phyloP scores from a whole-genome alignment of 2,113 vertebrate species.

The Aldabrachelys gigantea region DNA sequence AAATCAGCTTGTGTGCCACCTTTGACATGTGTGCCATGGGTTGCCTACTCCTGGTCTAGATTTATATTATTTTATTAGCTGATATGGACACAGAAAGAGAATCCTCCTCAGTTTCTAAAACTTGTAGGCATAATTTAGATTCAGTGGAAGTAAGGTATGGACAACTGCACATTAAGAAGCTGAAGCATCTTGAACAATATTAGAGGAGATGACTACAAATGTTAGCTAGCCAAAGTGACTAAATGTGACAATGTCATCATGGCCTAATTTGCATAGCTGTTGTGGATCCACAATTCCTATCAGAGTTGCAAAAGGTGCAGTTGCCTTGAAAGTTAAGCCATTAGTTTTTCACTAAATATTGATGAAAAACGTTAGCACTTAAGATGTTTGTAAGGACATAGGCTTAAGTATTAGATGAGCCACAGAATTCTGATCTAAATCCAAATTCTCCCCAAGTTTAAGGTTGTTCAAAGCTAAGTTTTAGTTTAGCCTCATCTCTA shows the following conservation, averaged over 20 bases:
- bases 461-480: not conserved
- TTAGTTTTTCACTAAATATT: not conserved
- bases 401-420: not conserved
- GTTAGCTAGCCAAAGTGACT: not conserved
- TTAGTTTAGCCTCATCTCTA: fast-evolving
- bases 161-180: not conserved
- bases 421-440: not conserved
- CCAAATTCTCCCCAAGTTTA: not conserved
- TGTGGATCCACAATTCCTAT: not conserved
- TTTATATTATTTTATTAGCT: not conserved
- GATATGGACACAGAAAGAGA: not conserved
- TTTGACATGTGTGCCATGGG: no score
- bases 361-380: not conserved
- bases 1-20: no score
- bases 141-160: not conserved
- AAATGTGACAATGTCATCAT: not conserved
- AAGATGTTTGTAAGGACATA: not conserved
- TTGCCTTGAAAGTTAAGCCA: not conserved
- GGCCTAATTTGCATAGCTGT: not conserved
- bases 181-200: not conserved
- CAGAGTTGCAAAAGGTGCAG: not conserved
- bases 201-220: not conserved
- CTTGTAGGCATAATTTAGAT: not conserved
- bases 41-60: not conserved
- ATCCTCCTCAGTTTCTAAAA: not conserved